Evolutionary conservation across 35 echinoderm and acorn worm species (phyloP).

Genomic region (Hemicentrotus pulcherrimus): DNA sequence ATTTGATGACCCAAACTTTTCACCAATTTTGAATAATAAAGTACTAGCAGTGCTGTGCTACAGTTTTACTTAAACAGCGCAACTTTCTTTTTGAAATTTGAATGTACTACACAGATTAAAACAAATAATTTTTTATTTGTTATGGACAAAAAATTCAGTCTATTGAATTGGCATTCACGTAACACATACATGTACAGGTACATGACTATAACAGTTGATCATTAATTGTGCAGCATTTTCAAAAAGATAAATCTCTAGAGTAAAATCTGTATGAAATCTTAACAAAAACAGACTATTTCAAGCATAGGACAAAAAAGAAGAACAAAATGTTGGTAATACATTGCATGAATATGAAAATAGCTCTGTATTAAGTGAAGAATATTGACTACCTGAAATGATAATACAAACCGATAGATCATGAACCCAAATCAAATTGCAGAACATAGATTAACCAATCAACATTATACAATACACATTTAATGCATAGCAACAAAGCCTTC

Average conservation of each 20-base stretch:
- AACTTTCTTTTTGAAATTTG: too few relatives aligned
- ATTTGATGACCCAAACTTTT: too few relatives aligned
- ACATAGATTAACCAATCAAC: not conserved
- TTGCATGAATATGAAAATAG: not conserved
- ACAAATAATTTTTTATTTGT: too few relatives aligned
- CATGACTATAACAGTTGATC: not conserved
- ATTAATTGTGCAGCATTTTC: not conserved
- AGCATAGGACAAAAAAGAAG: not conserved
- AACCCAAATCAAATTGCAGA: slow-evolving; percentile 22
- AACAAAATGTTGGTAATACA: not conserved
- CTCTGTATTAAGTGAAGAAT: not conserved
- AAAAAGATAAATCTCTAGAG: not conserved
- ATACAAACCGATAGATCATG: not conserved
- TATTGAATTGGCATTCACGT: too few relatives aligned
- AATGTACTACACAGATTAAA: too few relatives aligned
- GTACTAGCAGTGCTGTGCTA: too few relatives aligned
- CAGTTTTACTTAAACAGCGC: too few relatives aligned
- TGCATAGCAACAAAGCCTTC: slow-evolving; percentile 87
- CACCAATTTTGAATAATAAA: too few relatives aligned
- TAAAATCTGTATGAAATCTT: not conserved
- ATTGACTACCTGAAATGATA: not conserved
- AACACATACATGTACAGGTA: too few relatives aligned
- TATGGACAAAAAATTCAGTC: too few relatives aligned
- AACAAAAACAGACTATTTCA: not conserved
- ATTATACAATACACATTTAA: slow-evolving; percentile 3